A percentile compares a stretch with the other conserved stretches of the same genome.
phyloP scores from a whole-genome alignment of 2,113 vertebrate genomes.

The Lophius piscatorius region DNA sequence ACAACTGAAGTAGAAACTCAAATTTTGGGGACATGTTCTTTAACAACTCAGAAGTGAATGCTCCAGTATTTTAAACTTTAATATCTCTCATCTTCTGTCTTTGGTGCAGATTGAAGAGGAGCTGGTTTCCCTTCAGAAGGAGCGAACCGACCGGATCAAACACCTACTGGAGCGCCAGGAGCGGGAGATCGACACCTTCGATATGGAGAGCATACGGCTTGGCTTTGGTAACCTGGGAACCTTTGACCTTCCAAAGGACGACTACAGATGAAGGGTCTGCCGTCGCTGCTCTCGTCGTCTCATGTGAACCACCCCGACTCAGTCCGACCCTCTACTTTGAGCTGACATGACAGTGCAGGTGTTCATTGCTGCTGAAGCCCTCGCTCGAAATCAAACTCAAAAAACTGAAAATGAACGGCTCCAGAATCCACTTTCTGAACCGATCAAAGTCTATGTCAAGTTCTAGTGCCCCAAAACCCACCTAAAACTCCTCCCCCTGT shows the following conservation, averaged over 20 bases:
- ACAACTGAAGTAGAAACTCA: background rate
- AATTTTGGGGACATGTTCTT: background rate
- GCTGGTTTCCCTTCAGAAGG: conserved; percentile 96
- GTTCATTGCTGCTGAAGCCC: conserved; percentile 84
- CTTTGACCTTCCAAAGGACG: conserved; percentile 97
- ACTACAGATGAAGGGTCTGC: conserved; percentile 93
- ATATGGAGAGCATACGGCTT: conserved; percentile 96
- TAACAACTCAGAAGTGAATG: background rate
- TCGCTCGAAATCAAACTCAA: conserved; percentile 37
- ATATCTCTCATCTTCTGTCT: background rate
- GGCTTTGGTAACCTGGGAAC: conserved; percentile 94
- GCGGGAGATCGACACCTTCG: conserved; percentile 93
- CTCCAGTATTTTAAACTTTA: background rate
- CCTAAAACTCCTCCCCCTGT: conserved; percentile 27
- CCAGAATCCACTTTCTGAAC: conserved; percentile 28
- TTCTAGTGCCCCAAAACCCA: conserved; percentile 19
- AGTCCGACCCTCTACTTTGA: conserved; percentile 29
- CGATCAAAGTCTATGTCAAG: conserved; percentile 76
- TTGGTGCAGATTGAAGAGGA: conserved; percentile 94
- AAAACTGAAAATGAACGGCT: conserved; percentile 8
- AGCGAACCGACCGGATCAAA: conserved; percentile 96
- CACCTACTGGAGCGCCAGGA: conserved; percentile 94
- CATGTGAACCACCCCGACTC: conserved; percentile 30
- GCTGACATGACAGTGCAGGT: conserved; percentile 50
- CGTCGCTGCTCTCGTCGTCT: conserved; percentile 1